A percentile compares a stretch with the other conserved stretches of the same genome.
Conservation (phyloP, 2,888 invertebrate genomes). For the Cephus spinipes region DNA sequence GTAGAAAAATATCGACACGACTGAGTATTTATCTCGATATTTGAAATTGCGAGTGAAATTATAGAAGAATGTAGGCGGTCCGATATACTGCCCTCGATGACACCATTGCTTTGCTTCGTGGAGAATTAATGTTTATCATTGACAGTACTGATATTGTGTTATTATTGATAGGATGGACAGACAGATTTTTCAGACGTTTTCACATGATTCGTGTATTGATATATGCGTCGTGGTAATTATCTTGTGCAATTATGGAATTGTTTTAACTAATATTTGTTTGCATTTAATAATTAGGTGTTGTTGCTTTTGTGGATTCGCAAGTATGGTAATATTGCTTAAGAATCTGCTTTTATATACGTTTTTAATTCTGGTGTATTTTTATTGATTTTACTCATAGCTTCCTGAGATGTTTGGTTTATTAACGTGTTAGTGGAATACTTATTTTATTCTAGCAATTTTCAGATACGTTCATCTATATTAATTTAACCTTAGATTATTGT, state of each 20-base stretch:
- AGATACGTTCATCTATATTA: slow-evolving; percentile 13
- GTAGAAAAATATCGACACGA: background rate
- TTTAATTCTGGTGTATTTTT: too few relatives aligned
- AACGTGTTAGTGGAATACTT: slow-evolving; percentile 21
- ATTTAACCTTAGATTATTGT: slow-evolving; percentile 22
- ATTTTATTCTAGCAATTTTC: slow-evolving; percentile 8
- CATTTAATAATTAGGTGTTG: background rate
- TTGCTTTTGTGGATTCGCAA: too few relatives aligned
- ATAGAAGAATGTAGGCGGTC: background rate
- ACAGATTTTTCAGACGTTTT: background rate
- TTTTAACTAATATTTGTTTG: too few relatives aligned
- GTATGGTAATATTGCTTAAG: too few relatives aligned
- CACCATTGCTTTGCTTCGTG: background rate
- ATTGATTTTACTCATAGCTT: too few relatives aligned
- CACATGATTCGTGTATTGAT: background rate
- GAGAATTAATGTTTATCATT: slow-evolving; percentile 9
- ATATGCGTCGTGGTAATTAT: background rate
- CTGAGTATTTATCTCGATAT: background rate
- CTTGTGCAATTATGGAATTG: too few relatives aligned
- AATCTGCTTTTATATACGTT: slow-evolving; percentile 22
- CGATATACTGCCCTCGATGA: background rate
- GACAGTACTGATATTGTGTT: slow-evolving; percentile 14
- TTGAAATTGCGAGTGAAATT: background rate
- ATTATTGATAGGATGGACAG: slow-evolving; percentile 23
- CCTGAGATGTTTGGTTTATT: background rate